Conservation (phyloP, 1,140 invertebrate genomes). For the Cecropterus lyciades region DNA sequence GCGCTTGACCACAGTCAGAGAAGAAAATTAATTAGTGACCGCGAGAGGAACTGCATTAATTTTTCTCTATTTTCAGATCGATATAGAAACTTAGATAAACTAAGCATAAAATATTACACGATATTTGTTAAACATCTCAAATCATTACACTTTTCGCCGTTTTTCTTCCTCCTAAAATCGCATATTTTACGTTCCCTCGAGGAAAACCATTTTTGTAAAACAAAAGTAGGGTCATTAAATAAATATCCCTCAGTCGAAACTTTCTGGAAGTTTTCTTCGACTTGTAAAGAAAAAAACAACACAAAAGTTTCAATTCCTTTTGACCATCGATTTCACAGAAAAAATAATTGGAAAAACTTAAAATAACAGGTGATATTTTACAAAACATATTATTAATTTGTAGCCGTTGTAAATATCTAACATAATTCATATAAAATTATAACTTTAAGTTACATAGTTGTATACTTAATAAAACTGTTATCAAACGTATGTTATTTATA, state of each 20-base stretch:
- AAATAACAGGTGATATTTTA: neutral
- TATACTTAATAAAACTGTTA: too few species aligned
- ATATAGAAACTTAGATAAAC: too few species aligned
- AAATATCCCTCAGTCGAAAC: conserved; percentile 48
- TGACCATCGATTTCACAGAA: conserved; percentile 41
- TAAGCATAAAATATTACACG: too few species aligned
- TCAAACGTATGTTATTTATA: neutral
- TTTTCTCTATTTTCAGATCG: too few species aligned
- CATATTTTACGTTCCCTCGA: conserved; percentile 35
- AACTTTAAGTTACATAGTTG: too few species aligned
- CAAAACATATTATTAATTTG: too few species aligned
- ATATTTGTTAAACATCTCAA: conserved; percentile 15
- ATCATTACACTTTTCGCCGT: conserved; percentile 31
- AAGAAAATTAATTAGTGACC: too few species aligned
- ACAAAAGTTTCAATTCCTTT: conserved; percentile 40
- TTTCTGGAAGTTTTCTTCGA: conserved; percentile 44
- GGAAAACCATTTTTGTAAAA: conserved; percentile 38
- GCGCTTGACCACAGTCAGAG: too few species aligned
- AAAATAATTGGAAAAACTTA: neutral
- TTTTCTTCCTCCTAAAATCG: conserved; percentile 2
- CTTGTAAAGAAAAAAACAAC: conserved; percentile 47
- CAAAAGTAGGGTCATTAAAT: conserved; percentile 58
- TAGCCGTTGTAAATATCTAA: too few species aligned
- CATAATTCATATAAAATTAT: too few species aligned
- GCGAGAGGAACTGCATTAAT: too few species aligned